Evolutionary conservation across 2,113 vertebrate genomes (phyloP), one percentile per base, ranked within the genome.

Genomic region (Leiothrix lutea): DNA sequence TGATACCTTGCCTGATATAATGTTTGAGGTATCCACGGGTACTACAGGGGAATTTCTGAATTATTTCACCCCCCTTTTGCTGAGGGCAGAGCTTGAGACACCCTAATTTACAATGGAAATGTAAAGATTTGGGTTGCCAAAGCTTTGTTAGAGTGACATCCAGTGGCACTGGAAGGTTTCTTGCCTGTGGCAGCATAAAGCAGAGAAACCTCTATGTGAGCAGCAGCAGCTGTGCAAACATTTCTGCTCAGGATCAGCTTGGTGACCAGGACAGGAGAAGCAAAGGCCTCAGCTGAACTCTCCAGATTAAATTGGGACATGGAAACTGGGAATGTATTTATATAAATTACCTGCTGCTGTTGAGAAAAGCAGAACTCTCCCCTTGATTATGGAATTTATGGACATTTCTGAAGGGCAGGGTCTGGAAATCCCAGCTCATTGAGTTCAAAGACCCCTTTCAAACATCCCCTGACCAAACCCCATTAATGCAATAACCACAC

Each of bases 61-160:
- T 48, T 38, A 20, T 25, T 80, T 91, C 51, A 14, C 4, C 9
- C 31, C 18, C 18, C 18, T 85, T 75, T 64, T 53, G 13, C 74
- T 35, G 35, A 65, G 45, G 31, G 24, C 47, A 4, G 48, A 44
- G 19, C 17, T 67, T 44, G 44, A n/a, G 25, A 53, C 6, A 5
- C 12, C 1, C 13, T 29, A 10, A 29, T 70, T 62, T 24, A 5
- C 23, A 48, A 20, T 2, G 8, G 22, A 60, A 67, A n/a, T 8
- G 17, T 47, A 31, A 73, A 64, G 13, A 79, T 54, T 48, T 38
- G 14, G 14, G 12, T 42, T 77, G 44, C 36, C 47, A n/a, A 25
- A 65, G 85, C 60, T 90, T 96, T 92, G 82, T 71, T 86, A 92
- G 22, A 71, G 71, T 71, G 94, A 92, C 95, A 96, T 74, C 95